A percentile compares a stretch with the other conserved stretches of the same genome.
These are phyloP conservation scores for Carassius auratus DNA, from an alignment of 2,113 vertebrate species.

Conservation along the genomic window DNA sequence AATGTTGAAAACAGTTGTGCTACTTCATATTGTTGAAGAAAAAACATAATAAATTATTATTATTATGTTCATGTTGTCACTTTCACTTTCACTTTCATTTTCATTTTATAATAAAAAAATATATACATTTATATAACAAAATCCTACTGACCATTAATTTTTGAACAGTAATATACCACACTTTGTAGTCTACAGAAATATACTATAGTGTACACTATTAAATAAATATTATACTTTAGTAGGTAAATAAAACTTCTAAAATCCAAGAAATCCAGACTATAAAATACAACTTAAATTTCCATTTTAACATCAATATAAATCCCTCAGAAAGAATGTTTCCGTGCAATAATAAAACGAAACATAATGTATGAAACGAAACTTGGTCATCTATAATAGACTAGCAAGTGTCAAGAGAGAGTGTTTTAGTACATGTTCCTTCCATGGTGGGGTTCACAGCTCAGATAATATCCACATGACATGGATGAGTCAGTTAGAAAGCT, in stretches of 20 bases:
- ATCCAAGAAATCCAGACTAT: neutral
- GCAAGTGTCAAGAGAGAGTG: neutral
- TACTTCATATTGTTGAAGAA: neutral
- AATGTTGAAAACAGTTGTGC: neutral
- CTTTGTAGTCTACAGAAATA: neutral
- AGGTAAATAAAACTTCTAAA: neutral
- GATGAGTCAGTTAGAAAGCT: constrained; percentile 28
- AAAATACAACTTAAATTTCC: neutral
- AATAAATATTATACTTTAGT: neutral
- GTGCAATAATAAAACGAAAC: neutral
- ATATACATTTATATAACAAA: too few species aligned
- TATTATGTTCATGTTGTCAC: too few species aligned
- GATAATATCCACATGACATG: constrained; percentile 20
- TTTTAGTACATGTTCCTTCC: constrained; percentile 46
- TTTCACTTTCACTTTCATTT: too few species aligned
- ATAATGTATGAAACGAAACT: neutral
- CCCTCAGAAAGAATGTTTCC: neutral
- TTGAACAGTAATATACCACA: too few species aligned
- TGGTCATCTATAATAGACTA: neutral
- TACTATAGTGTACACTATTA: neutral
- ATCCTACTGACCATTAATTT: too few species aligned
- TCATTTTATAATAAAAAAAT: too few species aligned
- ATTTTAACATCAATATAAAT: neutral
- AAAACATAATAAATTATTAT: neutral
- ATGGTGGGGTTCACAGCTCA: constrained; percentile 32